Conservation (phyloP, 2,113 vertebrate genomes). For the Myotis brandtii region DNA sequence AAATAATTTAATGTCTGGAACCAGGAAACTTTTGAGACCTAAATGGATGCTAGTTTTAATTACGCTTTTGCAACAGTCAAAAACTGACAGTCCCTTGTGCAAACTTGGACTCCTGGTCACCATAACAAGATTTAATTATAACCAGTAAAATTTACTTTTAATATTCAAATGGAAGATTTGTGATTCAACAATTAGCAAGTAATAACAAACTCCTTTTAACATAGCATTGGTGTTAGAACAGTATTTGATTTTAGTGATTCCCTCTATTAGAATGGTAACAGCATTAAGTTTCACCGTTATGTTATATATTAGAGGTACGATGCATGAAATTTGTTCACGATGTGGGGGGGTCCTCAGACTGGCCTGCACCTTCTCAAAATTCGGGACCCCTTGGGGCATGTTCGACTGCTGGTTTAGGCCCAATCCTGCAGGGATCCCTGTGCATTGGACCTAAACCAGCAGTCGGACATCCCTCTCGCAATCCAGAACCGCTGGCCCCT, state of each 20-base stretch:
- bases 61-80: not conserved
- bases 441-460: too few species aligned
- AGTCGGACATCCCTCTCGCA: too few species aligned
- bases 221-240: not conserved
- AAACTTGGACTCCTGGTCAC: not conserved
- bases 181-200: not conserved
- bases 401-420: too few species aligned
- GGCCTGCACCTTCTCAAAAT: too few species aligned
- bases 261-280: not conserved
- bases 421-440: too few species aligned
- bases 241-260: not conserved
- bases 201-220: not conserved
- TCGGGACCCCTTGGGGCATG: too few species aligned
- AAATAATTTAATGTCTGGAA: not conserved
- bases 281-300: not conserved
- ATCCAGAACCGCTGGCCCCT: too few species aligned
- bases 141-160: not conserved
- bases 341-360: too few species aligned
- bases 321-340: too few species aligned
- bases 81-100: not conserved
- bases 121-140: not conserved
- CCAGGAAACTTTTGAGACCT: not conserved
- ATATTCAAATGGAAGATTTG: not conserved
- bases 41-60: not conserved
- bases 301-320: too few species aligned